Evolutionary conservation across 2,113 vertebrate species (phyloP).

Genomic region (Perca flavescens): DNA sequence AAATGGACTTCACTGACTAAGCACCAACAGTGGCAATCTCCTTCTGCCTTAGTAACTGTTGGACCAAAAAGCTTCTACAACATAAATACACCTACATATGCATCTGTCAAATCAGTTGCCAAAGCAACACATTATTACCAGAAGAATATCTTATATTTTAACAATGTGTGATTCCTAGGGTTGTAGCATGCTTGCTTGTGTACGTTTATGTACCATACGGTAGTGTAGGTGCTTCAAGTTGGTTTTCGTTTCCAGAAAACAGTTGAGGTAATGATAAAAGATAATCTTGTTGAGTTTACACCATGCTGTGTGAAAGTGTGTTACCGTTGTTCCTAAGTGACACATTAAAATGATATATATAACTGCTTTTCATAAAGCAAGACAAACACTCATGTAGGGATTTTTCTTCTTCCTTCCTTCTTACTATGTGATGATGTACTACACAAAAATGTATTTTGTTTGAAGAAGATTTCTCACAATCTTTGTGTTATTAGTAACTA

Average conservation of each 20-base stretch:
- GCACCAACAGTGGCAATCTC: background rate
- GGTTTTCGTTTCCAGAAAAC: background rate
- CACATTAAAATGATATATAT: background rate
- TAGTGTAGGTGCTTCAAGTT: background rate
- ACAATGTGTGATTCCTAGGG: background rate
- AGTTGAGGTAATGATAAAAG: background rate
- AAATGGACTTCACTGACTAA: slow-evolving; percentile 8
- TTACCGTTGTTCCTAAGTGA: slow-evolving; percentile 18
- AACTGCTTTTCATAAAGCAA: background rate
- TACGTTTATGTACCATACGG: background rate
- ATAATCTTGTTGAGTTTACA: slow-evolving; percentile 14
- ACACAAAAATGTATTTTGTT: background rate
- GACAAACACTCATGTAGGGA: background rate
- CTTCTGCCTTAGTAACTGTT: background rate
- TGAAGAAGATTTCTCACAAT: background rate
- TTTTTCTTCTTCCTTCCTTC: background rate
- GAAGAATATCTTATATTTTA: background rate
- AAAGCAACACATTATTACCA: slow-evolving; percentile 21
- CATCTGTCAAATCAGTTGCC: slow-evolving; percentile 4
- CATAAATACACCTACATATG: background rate
- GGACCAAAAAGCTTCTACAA: background rate
- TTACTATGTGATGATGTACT: background rate
- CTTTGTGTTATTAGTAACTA: background rate
- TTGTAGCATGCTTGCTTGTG: background rate
- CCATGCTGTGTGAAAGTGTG: background rate